phyloP scores from a whole-genome alignment of 2,888 invertebrate species.

The Dendrolimus houi region DNA sequence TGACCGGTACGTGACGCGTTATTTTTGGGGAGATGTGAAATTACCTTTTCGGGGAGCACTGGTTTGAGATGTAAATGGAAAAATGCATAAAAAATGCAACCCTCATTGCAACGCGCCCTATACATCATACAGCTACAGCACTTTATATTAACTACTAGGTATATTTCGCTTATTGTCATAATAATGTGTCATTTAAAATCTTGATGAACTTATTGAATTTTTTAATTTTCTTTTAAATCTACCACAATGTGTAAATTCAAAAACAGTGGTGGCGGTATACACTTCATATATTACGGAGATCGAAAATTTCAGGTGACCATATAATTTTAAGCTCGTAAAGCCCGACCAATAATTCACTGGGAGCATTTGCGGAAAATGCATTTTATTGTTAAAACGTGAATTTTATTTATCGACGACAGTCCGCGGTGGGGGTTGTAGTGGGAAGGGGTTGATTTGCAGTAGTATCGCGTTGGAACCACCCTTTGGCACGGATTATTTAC shows the following conservation, averaged over 20 bases:
- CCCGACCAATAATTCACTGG: constrained; percentile 69
- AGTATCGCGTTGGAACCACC: constrained; percentile 68
- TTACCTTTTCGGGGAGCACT: constrained; percentile 27
- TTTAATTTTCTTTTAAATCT: too few relatives aligned
- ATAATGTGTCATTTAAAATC: too few relatives aligned
- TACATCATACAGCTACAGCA: neutral
- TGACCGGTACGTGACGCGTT: constrained; percentile 61
- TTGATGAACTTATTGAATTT: too few relatives aligned
- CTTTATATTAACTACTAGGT: neutral
- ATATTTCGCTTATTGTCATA: constrained; percentile 6
- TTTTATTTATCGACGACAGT: constrained; percentile 75
- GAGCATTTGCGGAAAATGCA: constrained; percentile 76
- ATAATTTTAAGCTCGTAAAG: constrained; percentile 77
- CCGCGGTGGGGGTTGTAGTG: constrained; percentile 38
- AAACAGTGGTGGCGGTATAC: constrained; percentile 56
- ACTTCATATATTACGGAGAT: constrained; percentile 66
- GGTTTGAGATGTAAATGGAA: constrained; percentile 34
- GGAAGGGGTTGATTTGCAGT: constrained; percentile 70
- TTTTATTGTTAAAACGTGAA: constrained; percentile 77
- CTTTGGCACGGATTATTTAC: constrained; percentile 73
- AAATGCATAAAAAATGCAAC: constrained; percentile 48
- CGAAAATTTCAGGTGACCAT: constrained; percentile 73
- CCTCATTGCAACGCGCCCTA: constrained; percentile 16
- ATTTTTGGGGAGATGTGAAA: constrained; percentile 34
- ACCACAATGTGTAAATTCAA: constrained; percentile 27